These are phyloP conservation scores for Tipula helvola DNA, from an alignment of 2,888 invertebrate species.

Conservation along the genomic window DNA sequence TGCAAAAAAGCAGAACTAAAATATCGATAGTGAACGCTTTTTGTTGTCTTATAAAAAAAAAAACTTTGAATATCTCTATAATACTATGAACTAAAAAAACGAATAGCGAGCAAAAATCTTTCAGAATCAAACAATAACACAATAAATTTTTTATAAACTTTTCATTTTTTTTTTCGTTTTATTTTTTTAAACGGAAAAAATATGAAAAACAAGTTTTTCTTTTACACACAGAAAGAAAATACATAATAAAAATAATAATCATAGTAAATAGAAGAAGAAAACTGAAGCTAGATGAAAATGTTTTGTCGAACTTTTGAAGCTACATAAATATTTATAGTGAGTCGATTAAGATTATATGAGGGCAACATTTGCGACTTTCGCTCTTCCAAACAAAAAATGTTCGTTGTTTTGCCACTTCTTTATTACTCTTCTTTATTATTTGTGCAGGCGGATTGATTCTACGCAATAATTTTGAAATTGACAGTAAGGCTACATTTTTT, in stretches of 20 bases:
- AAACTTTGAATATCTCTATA: background rate
- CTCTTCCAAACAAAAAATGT: no score
- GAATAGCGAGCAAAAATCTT: background rate
- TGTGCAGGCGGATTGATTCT: no score
- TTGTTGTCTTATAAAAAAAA: background rate
- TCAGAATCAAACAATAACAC: background rate
- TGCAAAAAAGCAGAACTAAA: background rate
- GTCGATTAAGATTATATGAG: background rate
- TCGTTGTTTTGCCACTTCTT: no score
- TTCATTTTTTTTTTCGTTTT: background rate
- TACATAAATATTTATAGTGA: background rate
- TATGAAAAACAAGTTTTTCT: background rate
- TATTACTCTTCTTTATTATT: no score
- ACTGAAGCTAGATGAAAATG: background rate
- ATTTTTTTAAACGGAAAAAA: background rate
- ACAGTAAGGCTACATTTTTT: no score
- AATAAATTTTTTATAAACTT: background rate
- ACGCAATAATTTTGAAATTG: no score
- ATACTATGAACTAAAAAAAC: background rate
- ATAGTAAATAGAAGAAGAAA: background rate
- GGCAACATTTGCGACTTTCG: background rate
- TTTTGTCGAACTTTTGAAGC: background rate
- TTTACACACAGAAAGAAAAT: background rate
- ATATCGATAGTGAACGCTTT: background rate
- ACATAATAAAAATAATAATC: background rate